phyloP scores from a whole-genome alignment of 37 sponge, comb jelly and placozoan species.

The Bolinopsis microptera region DNA sequence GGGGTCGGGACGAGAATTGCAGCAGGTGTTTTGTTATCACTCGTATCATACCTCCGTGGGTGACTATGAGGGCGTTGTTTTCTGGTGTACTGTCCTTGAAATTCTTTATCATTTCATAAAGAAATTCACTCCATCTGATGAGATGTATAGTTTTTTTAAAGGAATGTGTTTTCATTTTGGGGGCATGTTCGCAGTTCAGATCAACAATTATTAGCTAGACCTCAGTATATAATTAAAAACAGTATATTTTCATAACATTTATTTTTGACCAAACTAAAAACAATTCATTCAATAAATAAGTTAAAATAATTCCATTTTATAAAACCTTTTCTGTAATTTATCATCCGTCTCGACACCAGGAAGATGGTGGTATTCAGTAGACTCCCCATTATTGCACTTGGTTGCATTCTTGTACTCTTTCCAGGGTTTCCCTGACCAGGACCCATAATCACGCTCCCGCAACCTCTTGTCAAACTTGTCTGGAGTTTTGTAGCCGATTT shows the following conservation, averaged over 20 bases:
- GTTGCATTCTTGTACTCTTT: not conserved
- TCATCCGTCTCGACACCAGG: constrained; percentile 36
- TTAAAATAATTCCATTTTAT: too few relatives aligned
- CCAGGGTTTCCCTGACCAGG: constrained; percentile 26
- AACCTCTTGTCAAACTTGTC: constrained; percentile 27
- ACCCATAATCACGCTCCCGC: constrained; percentile 13
- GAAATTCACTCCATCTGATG: constrained; percentile 44
- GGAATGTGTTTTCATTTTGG: too few relatives aligned
- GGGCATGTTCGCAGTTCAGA: too few relatives aligned
- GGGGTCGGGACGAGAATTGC: constrained; percentile 13
- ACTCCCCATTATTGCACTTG: not conserved
- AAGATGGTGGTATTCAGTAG: not conserved
- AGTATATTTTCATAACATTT: too few relatives aligned
- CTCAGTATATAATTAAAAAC: too few relatives aligned
- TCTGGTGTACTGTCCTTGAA: not conserved
- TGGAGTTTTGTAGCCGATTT: constrained; percentile 2
- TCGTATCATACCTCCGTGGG: constrained; percentile 38
- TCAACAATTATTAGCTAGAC: too few relatives aligned
- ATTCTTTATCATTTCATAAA: not conserved
- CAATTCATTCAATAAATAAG: too few relatives aligned
- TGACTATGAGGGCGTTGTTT: not conserved
- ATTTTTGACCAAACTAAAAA: too few relatives aligned
- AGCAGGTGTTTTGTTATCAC: not conserved
- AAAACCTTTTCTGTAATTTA: not conserved
- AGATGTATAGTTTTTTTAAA: too few relatives aligned